Evolutionary conservation across 2,113 vertebrate species (phyloP).

Genomic region (Austrofundulus limnaeus): DNA sequence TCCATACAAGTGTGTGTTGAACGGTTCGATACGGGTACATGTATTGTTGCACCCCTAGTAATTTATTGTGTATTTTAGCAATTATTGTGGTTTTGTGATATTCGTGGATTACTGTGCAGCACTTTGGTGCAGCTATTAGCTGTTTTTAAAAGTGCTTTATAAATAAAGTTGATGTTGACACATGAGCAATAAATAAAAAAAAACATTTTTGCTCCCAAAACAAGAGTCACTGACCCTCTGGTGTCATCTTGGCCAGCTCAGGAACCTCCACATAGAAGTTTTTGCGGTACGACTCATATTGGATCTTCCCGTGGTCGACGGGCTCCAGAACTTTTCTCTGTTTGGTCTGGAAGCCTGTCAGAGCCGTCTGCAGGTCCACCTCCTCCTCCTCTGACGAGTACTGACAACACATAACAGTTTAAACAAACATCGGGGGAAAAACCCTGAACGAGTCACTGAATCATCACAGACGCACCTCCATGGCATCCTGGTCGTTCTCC

Average conservation of each 20-base stretch:
- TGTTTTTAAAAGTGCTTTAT: too few species aligned
- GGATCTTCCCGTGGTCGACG: slow-evolving; percentile 96
- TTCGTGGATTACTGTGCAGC: too few species aligned
- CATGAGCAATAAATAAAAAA: too few species aligned
- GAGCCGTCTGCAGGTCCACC: slow-evolving; percentile 94
- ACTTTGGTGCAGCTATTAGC: too few species aligned
- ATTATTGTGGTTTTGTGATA: too few species aligned
- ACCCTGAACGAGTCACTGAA: too few species aligned
- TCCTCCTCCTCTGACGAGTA: slow-evolving; percentile 99
- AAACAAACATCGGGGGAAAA: not conserved
- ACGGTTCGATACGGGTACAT: too few species aligned
- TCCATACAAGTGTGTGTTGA: too few species aligned
- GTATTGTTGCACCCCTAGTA: too few species aligned
- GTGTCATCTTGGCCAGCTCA: slow-evolving; percentile 91
- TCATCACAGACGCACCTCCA: slow-evolving; percentile 84
- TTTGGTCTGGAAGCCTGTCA: slow-evolving; percentile 98
- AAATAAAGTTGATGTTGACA: too few species aligned
- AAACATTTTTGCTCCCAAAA: not conserved
- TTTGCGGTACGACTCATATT: slow-evolving; percentile 94
- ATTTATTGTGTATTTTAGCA: too few species aligned
- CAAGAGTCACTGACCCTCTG: slow-evolving; percentile 81
- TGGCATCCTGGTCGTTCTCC: slow-evolving; percentile 98
- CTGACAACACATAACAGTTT: slow-evolving; percentile 65
- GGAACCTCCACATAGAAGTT: slow-evolving; percentile 99
- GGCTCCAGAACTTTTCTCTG: slow-evolving; percentile 96